A percentile compares a stretch with the other conserved stretches of the same genome.
phyloP scores from a whole-genome alignment of 2,888 invertebrate genomes.

The Lucinisca nassula region DNA sequence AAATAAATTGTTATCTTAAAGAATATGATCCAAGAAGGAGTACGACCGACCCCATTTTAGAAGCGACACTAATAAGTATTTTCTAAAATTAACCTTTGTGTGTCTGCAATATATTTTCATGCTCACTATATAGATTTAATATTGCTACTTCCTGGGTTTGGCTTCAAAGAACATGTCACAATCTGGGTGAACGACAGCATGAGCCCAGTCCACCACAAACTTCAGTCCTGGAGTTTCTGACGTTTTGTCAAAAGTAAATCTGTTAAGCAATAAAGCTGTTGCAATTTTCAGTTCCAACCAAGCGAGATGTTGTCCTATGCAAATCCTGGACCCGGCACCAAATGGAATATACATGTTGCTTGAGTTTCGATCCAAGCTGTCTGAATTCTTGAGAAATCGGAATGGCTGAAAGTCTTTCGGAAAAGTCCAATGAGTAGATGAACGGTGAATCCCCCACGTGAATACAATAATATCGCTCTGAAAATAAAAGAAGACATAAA shows the following conservation, averaged over 20 bases:
- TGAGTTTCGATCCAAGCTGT: conserved; percentile 1
- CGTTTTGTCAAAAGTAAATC: conserved; percentile 63
- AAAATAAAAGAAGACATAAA: conserved; percentile 4
- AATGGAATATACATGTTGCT: conserved; percentile 75
- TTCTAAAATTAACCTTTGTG: too few species aligned
- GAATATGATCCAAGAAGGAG: too few species aligned
- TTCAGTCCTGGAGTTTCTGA: conserved; percentile 66
- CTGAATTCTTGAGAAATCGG: conserved; percentile 59
- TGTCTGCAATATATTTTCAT: too few species aligned
- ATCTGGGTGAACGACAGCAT: conserved; percentile 77
- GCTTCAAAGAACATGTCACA: conserved; percentile 69
- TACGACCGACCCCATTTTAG: too few species aligned
- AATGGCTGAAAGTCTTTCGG: conserved; percentile 72
- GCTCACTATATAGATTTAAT: too few species aligned
- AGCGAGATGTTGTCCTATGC: conserved; percentile 77
- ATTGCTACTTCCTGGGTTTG: neutral
- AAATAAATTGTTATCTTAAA: too few species aligned
- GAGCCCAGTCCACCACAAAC: conserved; percentile 78
- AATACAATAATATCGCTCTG: conserved; percentile 76
- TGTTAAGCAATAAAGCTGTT: conserved; percentile 67
- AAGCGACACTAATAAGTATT: too few species aligned
- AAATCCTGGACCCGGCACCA: conserved; percentile 77
- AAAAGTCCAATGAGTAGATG: conserved; percentile 59
- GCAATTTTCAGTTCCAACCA: conserved; percentile 74
- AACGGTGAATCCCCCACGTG: conserved; percentile 79